These are phyloP conservation scores for Peromyscus maniculatus DNA, from an alignment of 2,113 vertebrate genomes.

Conservation along the genomic window DNA sequence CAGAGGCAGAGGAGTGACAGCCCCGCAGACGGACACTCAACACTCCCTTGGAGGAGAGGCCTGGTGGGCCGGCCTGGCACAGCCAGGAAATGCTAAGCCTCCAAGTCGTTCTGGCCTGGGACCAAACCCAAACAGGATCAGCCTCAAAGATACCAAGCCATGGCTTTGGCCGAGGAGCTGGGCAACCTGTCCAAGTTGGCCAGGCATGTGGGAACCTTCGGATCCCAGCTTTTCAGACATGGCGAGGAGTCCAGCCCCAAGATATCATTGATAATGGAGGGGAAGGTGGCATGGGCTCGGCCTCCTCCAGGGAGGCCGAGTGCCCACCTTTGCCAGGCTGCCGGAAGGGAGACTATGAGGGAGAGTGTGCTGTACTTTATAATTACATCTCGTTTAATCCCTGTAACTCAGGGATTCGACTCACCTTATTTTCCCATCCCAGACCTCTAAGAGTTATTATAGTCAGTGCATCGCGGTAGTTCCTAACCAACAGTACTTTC, in stretches of 20 bases:
- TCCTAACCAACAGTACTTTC: not conserved
- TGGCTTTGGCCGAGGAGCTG: not conserved
- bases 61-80: not conserved
- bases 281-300: rapidly evolving
- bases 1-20: not conserved
- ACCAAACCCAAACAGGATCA: not conserved
- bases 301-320: not conserved
- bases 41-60: not conserved
- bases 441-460: not conserved
- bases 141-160: not conserved
- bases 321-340: not conserved
- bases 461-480: not conserved
- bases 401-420: not conserved
- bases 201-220: not conserved
- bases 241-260: not conserved
- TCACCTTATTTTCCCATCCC: not conserved
- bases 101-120: not conserved
- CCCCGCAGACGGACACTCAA: not conserved
- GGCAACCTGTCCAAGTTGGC: slow-evolving; percentile 38
- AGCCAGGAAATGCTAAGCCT: not conserved
- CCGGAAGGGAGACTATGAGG: too few relatives aligned
- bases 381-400: not conserved
- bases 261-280: not conserved
- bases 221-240: slow-evolving; percentile 4
- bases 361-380: not conserved